Evolutionary conservation across 2,888 invertebrate species (phyloP).

Genomic region (Crioceris asparagi): DNA sequence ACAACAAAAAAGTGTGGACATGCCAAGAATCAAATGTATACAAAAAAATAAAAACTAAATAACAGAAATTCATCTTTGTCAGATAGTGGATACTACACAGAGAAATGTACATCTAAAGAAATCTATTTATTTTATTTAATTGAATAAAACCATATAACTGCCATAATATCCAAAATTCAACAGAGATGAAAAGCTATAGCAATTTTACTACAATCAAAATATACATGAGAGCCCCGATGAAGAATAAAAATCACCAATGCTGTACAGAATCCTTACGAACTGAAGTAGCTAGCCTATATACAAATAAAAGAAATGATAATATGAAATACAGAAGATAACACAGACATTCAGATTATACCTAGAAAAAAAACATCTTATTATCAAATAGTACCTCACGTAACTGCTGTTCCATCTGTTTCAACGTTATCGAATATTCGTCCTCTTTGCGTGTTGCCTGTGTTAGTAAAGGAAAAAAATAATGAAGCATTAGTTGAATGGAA

Average conservation of each 20-base stretch:
- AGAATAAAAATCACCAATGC: too few species aligned
- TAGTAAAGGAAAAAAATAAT: conserved; percentile 33
- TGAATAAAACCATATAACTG: too few species aligned
- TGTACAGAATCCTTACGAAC: too few species aligned
- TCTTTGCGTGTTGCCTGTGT: conserved; percentile 88
- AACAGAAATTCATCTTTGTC: too few species aligned
- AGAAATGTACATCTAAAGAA: too few species aligned
- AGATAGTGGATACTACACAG: too few species aligned
- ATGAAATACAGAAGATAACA: conserved; percentile 5
- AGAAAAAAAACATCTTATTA: conserved; percentile 9
- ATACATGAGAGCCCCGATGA: too few species aligned
- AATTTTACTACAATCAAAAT: too few species aligned
- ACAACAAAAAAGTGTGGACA: conserved; percentile 27
- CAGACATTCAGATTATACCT: conserved; percentile 9
- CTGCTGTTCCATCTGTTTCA: conserved; percentile 79
- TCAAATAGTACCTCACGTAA: conserved; percentile 77
- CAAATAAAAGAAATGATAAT: conserved; percentile 6
- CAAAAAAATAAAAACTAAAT: conserved; percentile 1
- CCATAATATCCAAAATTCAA: too few species aligned
- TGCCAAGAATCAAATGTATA: conserved; percentile 6
- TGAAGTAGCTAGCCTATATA: too few species aligned
- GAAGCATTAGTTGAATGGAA: conserved; percentile 29
- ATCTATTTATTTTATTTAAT: too few species aligned
- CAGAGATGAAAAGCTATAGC: too few species aligned
- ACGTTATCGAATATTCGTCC: conserved; percentile 85